These are phyloP conservation scores for Gracilinanus agilis DNA, from an alignment of 2,113 vertebrate genomes.

Conservation along the genomic window DNA sequence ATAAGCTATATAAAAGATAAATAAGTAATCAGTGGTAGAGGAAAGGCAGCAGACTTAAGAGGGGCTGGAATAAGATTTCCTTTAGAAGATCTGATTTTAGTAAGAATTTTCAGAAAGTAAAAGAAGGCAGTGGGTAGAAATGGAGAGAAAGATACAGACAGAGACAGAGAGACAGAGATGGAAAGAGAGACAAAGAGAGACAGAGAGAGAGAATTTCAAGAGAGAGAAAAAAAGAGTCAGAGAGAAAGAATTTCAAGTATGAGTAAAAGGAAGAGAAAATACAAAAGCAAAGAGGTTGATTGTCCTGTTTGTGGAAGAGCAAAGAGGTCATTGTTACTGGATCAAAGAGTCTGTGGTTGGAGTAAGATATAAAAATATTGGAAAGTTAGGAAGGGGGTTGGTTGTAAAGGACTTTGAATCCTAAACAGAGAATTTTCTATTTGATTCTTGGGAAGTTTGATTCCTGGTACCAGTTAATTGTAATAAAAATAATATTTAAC, in stretches of 20 bases:
- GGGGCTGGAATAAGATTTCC: background rate
- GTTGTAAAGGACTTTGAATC: background rate
- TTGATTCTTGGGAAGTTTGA: background rate
- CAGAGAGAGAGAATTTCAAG: too few relatives aligned
- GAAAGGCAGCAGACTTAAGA: background rate
- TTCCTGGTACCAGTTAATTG: background rate
- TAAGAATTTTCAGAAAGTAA: background rate
- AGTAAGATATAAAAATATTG: background rate
- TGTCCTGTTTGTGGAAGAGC: background rate
- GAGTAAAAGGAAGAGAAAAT: background rate
- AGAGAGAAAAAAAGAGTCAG: too few relatives aligned
- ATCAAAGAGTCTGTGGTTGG: background rate
- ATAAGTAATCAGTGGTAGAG: background rate
- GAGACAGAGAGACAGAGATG: too few relatives aligned
- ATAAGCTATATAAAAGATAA: too few relatives aligned
- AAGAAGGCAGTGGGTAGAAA: background rate
- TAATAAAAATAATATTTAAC: background rate
- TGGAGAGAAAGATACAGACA: background rate
- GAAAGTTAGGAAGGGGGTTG: background rate
- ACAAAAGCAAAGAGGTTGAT: background rate
- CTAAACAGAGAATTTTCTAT: background rate
- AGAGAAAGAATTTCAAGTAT: background rate
- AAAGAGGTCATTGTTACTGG: background rate
- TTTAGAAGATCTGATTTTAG: background rate
- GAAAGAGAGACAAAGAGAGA: too few relatives aligned